These are phyloP conservation scores for Sporophila hypoxantha DNA, from an alignment of 2,113 vertebrate species.

Conservation along the genomic window DNA sequence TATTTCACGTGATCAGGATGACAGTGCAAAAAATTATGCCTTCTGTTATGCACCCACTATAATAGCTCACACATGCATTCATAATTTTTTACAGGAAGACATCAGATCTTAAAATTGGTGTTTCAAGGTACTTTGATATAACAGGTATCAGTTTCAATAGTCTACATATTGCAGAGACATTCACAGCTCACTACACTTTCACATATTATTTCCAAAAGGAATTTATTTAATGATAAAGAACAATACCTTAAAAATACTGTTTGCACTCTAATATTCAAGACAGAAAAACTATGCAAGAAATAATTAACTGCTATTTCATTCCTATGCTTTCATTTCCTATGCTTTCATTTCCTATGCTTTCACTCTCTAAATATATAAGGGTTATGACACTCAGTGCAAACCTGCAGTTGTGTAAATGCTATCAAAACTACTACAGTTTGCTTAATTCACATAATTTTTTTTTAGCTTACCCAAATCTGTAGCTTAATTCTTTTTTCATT, in stretches of 20 bases:
- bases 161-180: not conserved
- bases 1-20: not conserved
- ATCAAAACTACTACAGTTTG: not conserved
- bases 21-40: not conserved
- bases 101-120: not conserved
- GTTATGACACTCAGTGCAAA: not conserved
- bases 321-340: not conserved
- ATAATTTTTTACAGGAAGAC: not conserved
- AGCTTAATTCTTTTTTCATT: slow-evolving; percentile 98
- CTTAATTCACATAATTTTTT: not conserved
- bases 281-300: not conserved
- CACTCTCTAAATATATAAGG: not conserved
- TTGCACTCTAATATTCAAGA: not conserved
- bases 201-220: not conserved
- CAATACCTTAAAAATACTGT: not conserved
- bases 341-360: not conserved
- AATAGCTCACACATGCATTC: not conserved
- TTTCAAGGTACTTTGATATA: not conserved
- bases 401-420: not conserved
- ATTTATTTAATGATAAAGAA: not conserved
- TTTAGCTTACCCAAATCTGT: slow-evolving; percentile 92
- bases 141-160: not conserved
- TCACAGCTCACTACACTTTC: not conserved
- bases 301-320: not conserved
- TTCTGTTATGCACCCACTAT: not conserved